Evolutionary conservation across 2,113 vertebrate genomes (phyloP).

Genomic region (Myanophis thanlyinensis): DNA sequence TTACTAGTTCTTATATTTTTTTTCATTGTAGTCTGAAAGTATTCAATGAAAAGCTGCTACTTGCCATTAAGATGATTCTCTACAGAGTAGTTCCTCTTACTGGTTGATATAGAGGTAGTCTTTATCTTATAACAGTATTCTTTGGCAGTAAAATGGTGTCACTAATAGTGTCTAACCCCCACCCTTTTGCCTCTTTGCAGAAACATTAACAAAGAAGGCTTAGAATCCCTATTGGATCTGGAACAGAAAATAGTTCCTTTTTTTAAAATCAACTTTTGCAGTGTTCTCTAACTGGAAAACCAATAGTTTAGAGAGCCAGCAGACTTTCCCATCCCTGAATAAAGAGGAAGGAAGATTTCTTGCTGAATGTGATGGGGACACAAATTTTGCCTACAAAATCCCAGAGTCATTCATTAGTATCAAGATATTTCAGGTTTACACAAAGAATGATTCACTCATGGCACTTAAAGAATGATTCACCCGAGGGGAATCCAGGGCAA

Average conservation of each 20-base stretch:
- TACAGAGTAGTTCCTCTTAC: background rate
- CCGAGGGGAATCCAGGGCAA: background rate
- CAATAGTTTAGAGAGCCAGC: constrained; percentile 5
- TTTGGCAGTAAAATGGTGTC: background rate
- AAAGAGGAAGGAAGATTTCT: constrained; percentile 49
- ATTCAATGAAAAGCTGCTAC: background rate
- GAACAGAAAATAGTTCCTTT: background rate
- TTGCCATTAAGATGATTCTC: background rate
- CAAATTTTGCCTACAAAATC: background rate
- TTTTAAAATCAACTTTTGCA: constrained; percentile 31
- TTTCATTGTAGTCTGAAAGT: background rate
- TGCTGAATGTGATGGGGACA: constrained; percentile 27
- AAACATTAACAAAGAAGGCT: background rate
- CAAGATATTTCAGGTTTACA: background rate
- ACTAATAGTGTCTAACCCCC: background rate
- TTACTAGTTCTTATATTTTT: background rate
- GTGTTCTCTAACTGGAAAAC: constrained; percentile 1
- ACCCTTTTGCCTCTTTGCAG: background rate
- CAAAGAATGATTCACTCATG: background rate
- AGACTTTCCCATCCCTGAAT: constrained; percentile 57
- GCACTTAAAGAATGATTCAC: background rate
- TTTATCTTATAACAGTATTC: background rate
- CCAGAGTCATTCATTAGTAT: background rate
- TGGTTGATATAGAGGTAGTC: background rate
- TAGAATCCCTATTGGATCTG: background rate